phyloP scores from a whole-genome alignment of 1,140 invertebrate genomes.

The Cydia amplana region DNA sequence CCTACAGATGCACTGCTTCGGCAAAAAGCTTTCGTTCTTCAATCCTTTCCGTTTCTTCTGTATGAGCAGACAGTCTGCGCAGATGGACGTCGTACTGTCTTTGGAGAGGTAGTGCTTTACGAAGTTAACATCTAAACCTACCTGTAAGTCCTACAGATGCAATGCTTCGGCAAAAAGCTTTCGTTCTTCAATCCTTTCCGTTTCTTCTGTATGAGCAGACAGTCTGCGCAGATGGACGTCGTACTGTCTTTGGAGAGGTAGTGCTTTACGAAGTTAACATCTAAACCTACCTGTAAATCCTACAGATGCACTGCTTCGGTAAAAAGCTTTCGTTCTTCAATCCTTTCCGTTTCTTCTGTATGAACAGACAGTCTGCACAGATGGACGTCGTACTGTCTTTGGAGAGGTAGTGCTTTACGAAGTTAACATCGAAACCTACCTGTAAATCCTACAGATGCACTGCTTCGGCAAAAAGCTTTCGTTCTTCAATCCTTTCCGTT shows the following conservation, averaged over 20 bases:
- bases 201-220: constrained; percentile 47
- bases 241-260: constrained; percentile 77
- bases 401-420: constrained; percentile 84
- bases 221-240: constrained; percentile 55
- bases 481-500: constrained; percentile 46
- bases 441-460: constrained; percentile 54
- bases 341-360: constrained; percentile 46
- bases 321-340: constrained; percentile 46
- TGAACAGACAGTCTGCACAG: constrained; percentile 58
- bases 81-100: constrained; percentile 42
- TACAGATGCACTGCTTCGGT: constrained; percentile 48
- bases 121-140: constrained; percentile 74
- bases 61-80: constrained; percentile 57
- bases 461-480: constrained; percentile 42
- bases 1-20: constrained; percentile 50
- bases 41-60: constrained; percentile 45
- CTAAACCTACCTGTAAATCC: constrained; percentile 43
- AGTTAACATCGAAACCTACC: constrained; percentile 64
- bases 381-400: constrained; percentile 42
- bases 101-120: constrained; percentile 83
- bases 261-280: constrained; percentile 82
- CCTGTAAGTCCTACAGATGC: constrained; percentile 51
- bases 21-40: constrained; percentile 45
- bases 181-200: constrained; percentile 49
- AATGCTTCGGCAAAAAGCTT: constrained; percentile 41